A percentile compares a stretch with the other conserved stretches of the same genome.
phyloP scores from a whole-genome alignment of 2,113 vertebrate species.

The Carollia perspicillata region DNA sequence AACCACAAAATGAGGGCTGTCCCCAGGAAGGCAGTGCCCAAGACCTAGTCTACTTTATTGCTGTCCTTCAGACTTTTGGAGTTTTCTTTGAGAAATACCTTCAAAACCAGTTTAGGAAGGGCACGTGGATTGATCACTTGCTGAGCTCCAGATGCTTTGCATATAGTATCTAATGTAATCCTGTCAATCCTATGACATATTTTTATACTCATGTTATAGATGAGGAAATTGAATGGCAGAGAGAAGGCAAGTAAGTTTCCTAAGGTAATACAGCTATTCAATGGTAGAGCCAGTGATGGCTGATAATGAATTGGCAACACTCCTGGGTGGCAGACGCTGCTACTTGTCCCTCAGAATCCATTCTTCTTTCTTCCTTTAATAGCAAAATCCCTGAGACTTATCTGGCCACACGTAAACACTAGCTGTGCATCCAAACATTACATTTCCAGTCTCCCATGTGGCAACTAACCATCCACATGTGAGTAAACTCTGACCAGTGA shows the following conservation, averaged over 20 bases:
- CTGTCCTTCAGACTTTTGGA: background rate
- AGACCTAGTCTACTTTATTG: background rate
- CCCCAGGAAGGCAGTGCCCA: background rate
- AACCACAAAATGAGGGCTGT: background rate
- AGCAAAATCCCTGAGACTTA: background rate
- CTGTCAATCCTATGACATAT: background rate
- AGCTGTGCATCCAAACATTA: background rate
- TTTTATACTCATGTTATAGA: background rate
- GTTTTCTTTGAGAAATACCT: constrained; percentile 9
- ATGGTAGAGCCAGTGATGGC: background rate
- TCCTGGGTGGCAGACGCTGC: background rate
- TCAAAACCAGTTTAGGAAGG: background rate
- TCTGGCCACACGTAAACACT: background rate
- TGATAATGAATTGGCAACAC: background rate
- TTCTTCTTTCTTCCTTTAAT: background rate
- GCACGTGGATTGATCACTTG: background rate
- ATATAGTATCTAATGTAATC: background rate
- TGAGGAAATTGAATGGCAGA: background rate
- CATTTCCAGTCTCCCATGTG: background rate
- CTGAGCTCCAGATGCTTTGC: background rate
- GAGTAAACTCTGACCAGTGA: background rate
- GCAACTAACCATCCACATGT: background rate
- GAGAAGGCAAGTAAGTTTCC: background rate
- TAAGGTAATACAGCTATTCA: background rate
- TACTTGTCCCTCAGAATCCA: background rate